These are phyloP conservation scores for Calephelis virginiensis DNA, from an alignment of 1,140 invertebrate species.

Conservation along the genomic window DNA sequence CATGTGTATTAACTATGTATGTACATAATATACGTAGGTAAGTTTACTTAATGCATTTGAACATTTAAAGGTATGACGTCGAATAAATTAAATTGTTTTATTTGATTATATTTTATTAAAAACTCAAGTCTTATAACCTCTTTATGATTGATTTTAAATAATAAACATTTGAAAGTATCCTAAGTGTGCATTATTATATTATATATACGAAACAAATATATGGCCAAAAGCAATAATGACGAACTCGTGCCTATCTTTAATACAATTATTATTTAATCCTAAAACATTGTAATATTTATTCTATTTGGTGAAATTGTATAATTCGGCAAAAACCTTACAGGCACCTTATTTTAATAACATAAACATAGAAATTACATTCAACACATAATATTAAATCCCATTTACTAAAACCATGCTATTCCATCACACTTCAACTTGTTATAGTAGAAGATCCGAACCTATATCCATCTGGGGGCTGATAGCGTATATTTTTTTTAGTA, in stretches of 20 bases:
- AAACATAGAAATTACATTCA: too few relatives aligned
- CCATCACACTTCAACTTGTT: too few relatives aligned
- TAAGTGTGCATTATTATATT: constrained; percentile 22
- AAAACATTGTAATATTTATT: constrained; percentile 8
- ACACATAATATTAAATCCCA: too few relatives aligned
- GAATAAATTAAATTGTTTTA: neutral
- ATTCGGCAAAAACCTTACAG: constrained; percentile 1
- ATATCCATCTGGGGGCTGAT: too few relatives aligned
- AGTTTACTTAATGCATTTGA: too few relatives aligned
- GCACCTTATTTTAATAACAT: neutral
- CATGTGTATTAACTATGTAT: too few relatives aligned
- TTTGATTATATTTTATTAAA: constrained; percentile 36
- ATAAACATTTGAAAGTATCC: constrained; percentile 15
- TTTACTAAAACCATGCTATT: too few relatives aligned
- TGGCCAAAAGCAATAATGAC: constrained; percentile 6
- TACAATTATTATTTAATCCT: neutral
- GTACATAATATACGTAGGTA: too few relatives aligned
- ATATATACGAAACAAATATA: constrained; percentile 4
- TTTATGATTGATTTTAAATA: constrained; percentile 30
- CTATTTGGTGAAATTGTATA: neutral
- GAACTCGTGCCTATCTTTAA: neutral
- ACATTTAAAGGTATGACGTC: too few relatives aligned
- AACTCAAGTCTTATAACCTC: constrained; percentile 43
- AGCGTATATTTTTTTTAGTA: too few relatives aligned
- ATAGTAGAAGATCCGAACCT: too few relatives aligned